Evolutionary conservation across 1,140 invertebrate species (phyloP), one percentile per base, ranked within the genome.

Genomic region (Ceratina calcarata): DNA sequence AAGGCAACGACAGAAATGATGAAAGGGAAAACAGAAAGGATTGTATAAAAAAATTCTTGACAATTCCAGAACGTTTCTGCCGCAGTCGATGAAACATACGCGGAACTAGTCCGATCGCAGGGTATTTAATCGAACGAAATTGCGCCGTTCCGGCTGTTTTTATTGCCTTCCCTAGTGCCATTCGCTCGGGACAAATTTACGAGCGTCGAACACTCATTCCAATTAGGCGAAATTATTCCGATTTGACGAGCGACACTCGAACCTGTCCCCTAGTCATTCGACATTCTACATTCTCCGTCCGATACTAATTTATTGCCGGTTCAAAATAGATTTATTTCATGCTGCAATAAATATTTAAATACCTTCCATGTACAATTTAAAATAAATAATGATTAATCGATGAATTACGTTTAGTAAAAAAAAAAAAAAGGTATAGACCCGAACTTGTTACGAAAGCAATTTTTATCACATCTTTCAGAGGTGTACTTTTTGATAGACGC

Each of bases 211-310:
- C 69, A 32, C 51, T 49, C 57, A 64, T 55, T 69, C 60, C 81
- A 80, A 80, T 80, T 80, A 58, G 71, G 49, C n/a, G 58, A 72
- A 69, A 82, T 79, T 79, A 79, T 74, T 82, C 57, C 70, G 37
- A 74, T 64, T 62, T 67, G 64, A 68, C 22, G 70, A 58, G 45
- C 16, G 49, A 62, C 64, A 55, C 55, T 45, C 37, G 55, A 57
- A 57, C 10, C n/a, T n/a, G 37, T 45, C 37, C 37, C 37, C 37
- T 45, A 45, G 6, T 10, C 37, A 45, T 45, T 45, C 37, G 37
- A 57, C 55, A 18, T 18, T 57, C 16, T 16, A 57, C n/a, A 57
- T 57, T n/a, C n/a, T 16, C 55, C 3, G 18, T 57, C 16, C n/a
- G n/a, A 57, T 13, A 57, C 16, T 57, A 57, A n/a, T 57, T 16